Conservation (phyloP, 2,113 vertebrate species). For the Corythoichthys haematopterus region DNA sequence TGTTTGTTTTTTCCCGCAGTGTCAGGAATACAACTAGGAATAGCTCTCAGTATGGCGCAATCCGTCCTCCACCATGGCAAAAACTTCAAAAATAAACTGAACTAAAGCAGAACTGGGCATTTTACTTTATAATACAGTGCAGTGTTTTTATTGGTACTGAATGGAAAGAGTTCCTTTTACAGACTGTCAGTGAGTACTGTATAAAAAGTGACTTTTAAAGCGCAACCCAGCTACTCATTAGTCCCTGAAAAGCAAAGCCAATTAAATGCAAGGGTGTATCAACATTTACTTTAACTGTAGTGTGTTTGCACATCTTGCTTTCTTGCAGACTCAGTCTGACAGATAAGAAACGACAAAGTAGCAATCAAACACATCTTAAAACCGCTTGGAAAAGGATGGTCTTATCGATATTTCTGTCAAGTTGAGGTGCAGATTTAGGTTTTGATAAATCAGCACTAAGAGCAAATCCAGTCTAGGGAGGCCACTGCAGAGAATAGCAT, state of each 20-base stretch:
- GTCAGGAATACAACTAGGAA: not conserved
- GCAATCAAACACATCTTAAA: constrained; percentile 10
- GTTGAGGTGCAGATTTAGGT: constrained; percentile 3
- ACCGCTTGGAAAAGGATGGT: constrained; percentile 1
- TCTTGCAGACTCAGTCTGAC: constrained; percentile 6
- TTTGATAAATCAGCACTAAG: constrained; percentile 7
- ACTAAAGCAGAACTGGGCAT: not conserved
- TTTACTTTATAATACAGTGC: not conserved
- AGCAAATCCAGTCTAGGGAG: not conserved
- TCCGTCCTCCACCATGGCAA: too few relatives aligned
- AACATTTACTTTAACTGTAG: not conserved
- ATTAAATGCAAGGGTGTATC: not conserved
- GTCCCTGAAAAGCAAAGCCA: not conserved
- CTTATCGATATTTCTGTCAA: constrained; percentile 11
- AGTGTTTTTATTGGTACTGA: not conserved
- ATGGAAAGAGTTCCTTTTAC: not conserved
- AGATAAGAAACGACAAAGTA: constrained; percentile 11
- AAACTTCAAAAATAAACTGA: not conserved
- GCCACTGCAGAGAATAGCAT: constrained; percentile 3
- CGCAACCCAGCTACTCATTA: not conserved
- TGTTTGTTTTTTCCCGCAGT: not conserved
- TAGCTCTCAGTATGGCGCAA: too few relatives aligned
- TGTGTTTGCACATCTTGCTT: not conserved
- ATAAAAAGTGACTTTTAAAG: not conserved
- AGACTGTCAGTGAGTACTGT: not conserved